phyloP scores from a whole-genome alignment of 2,797 vertebrate genomes.

The Hybognathus amarus region DNA sequence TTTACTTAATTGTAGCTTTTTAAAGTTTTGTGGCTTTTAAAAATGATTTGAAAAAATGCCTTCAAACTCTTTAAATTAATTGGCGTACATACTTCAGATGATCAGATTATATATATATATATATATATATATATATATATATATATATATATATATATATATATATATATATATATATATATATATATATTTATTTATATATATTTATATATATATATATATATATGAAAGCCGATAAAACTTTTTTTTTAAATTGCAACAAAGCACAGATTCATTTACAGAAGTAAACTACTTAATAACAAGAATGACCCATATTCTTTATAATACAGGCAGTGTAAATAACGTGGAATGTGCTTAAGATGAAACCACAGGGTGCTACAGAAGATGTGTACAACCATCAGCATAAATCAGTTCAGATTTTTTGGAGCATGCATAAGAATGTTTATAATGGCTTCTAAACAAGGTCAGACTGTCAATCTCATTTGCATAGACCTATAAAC shows the following conservation, averaged over 20 bases:
- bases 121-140: no score
- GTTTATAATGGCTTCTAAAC: not conserved
- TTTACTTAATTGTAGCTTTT: not conserved
- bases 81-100: no score
- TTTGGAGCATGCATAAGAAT: slow-evolving; percentile 32
- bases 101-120: not conserved
- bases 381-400: slow-evolving; percentile 18
- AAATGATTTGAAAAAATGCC: not conserved
- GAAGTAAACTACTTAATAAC: not conserved
- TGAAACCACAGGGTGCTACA: slow-evolving; percentile 5
- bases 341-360: not conserved
- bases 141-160: not conserved
- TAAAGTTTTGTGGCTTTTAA: not conserved
- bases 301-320: slow-evolving; percentile 13
- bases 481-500: slow-evolving; percentile 25
- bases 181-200: no score
- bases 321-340: not conserved
- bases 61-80: not conserved
- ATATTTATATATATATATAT: no score
- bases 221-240: not conserved
- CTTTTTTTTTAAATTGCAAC: not conserved
- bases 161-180: no score
- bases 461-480: slow-evolving; percentile 16
- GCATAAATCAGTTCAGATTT: slow-evolving; percentile 10
- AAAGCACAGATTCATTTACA: not conserved